These are phyloP conservation scores for Carassius auratus DNA, from an alignment of 2,113 vertebrate genomes.

Conservation along the genomic window DNA sequence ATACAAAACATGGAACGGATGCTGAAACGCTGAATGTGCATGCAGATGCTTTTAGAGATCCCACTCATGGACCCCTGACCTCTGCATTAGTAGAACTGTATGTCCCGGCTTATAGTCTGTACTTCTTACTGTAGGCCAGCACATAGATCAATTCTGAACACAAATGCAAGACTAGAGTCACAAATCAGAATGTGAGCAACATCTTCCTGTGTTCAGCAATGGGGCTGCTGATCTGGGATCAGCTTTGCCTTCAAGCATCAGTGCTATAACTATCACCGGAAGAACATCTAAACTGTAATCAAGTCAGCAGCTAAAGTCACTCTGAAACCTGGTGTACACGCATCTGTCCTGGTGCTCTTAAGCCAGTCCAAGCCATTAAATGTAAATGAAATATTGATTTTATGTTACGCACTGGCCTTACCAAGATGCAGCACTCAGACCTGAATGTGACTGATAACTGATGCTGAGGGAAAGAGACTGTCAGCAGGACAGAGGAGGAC, in stretches of 20 bases:
- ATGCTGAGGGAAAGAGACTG: constrained; percentile 68
- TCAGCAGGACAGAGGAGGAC: constrained; percentile 21
- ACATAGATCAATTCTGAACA: background rate
- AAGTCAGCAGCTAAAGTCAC: constrained; percentile 56
- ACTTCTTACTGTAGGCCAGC: background rate
- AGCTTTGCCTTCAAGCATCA: constrained; percentile 25
- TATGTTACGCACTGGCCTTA: constrained; percentile 75
- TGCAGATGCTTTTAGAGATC: background rate
- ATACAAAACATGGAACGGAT: background rate
- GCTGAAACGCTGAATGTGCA: background rate
- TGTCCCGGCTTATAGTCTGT: background rate
- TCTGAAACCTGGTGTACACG: constrained; percentile 65
- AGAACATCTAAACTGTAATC: constrained; percentile 39
- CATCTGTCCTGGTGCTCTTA: constrained; percentile 79
- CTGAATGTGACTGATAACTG: constrained; percentile 66
- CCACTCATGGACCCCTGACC: background rate
- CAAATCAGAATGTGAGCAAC: background rate
- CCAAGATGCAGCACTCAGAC: constrained; percentile 69
- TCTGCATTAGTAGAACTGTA: background rate
- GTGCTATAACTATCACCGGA: constrained; percentile 11
- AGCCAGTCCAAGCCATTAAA: constrained; percentile 79
- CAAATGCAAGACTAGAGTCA: background rate
- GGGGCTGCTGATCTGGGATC: constrained; percentile 42
- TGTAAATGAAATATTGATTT: constrained; percentile 85
- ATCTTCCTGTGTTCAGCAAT: constrained; percentile 9